phyloP scores from a whole-genome alignment of 2,113 vertebrate species.

The Corythornis vintsioides region DNA sequence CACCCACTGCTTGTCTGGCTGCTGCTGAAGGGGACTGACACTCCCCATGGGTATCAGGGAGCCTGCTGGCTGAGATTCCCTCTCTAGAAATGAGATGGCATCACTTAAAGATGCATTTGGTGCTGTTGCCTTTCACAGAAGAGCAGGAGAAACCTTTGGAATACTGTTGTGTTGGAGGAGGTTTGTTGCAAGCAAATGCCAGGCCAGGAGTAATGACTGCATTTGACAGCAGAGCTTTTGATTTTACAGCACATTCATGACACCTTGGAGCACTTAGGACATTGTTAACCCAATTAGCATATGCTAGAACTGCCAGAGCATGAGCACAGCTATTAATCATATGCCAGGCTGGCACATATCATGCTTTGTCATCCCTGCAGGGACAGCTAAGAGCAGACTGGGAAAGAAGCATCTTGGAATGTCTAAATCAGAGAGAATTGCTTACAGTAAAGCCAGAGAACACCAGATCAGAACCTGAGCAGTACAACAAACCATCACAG shows the following conservation, averaged over 20 bases:
- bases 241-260: slow-evolving; percentile 34
- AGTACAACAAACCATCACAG: too few relatives aligned
- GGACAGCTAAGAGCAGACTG: background rate
- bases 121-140: background rate
- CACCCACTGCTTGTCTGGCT: background rate
- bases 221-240: slow-evolving; percentile 17
- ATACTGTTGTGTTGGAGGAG: background rate
- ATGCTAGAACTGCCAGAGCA: slow-evolving; percentile 30
- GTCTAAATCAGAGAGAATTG: background rate
- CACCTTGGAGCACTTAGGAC: slow-evolving; percentile 46
- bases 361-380: background rate
- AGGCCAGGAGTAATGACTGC: background rate
- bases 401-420: background rate
- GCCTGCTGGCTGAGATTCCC: background rate
- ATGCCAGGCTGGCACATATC: background rate
- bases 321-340: slow-evolving; percentile 30
- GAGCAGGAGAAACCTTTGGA: background rate
- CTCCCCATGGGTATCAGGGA: background rate
- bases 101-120: background rate
- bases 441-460: background rate
- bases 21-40: background rate
- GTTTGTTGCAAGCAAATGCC: background rate
- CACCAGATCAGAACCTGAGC: background rate
- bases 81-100: background rate
- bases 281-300: slow-evolving; percentile 54